Base-by-base conservation (phyloP, 1,140 invertebrate genomes). In the Aphaenogaster floridana region DNA sequence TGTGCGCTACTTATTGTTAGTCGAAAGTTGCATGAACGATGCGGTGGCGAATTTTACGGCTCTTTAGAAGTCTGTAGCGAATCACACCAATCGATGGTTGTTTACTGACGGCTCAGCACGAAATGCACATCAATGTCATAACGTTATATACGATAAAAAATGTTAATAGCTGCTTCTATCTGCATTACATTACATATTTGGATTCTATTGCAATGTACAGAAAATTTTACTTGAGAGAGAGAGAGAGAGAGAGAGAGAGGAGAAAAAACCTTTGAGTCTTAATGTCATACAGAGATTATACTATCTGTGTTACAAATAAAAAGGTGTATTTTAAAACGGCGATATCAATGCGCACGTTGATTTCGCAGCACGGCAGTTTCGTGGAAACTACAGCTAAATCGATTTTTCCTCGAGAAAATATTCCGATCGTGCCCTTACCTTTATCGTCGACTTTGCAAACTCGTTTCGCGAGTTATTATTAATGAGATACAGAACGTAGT, bases 361-460 rank as follows among this genome's bases (percentile, higher is more conserved):
- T 36, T 50, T 52, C 8, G n/a, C 13, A 21, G 9, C 36, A 45
- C 34, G n/a, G 50, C 11, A 21, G 34, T 88, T 50, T 54, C 42
- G 21, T 89, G 50, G 81, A 89, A 88, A 88, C 74, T 84, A 54
- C 17, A 54, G 34, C 45, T 74, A 34, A 50, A 69, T 86, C 59
- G 34, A 71, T 72, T 57, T n/a, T 72, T 88, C 36, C n/a, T 48
- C 17, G 48, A 83, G 66, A 88, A 76, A 68, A 17, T 61, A n/a
- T 59, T 78, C 8, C 28, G 17, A 45, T 80, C n/a, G 13, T 57
- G 5, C 2, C 15, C 50, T 66, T 11, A 28, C 11, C 28, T 76
- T 77, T 77, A 42, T 39, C 39, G 13, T 77, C 39, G n/a, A 76
- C n/a, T 77, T 42, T 59, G 39, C 42, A 57, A 79, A 17, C 52